Conservation (phyloP, 2,113 vertebrate species). For the Aptenodytes forsteri region DNA sequence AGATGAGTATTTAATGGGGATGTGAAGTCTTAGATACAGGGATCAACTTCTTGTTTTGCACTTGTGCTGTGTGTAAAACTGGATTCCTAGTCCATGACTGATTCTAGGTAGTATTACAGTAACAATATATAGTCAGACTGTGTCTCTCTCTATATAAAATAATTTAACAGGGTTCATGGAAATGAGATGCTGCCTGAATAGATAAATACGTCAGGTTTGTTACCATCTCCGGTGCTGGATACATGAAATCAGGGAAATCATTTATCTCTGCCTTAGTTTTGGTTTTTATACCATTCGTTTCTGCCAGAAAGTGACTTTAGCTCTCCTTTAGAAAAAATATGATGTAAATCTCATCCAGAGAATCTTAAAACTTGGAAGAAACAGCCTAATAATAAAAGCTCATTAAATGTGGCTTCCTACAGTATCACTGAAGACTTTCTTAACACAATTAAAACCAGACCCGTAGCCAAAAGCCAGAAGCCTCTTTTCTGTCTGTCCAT, state of each 20-base stretch:
- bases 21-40: neutral
- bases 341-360: neutral
- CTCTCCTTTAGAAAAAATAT: neutral
- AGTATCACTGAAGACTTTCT: neutral
- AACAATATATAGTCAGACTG: neutral
- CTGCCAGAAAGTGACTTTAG: neutral
- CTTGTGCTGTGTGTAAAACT: neutral
- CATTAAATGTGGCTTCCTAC: neutral
- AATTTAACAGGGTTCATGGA: neutral
- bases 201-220: neutral
- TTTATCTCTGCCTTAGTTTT: neutral
- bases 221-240: neutral
- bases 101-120: neutral
- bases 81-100: neutral
- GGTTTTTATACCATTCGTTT: neutral
- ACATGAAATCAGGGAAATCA: neutral
- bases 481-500: neutral
- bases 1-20: neutral
- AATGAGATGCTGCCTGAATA: neutral
- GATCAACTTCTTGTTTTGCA: neutral
- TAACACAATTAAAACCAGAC: neutral
- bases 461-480: neutral
- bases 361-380: neutral
- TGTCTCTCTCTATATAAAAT: neutral
- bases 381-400: neutral